Evolutionary conservation across 2,888 invertebrate species (phyloP), one percentile per base, ranked within the genome.

Genomic region (Parnassius smintheus): DNA sequence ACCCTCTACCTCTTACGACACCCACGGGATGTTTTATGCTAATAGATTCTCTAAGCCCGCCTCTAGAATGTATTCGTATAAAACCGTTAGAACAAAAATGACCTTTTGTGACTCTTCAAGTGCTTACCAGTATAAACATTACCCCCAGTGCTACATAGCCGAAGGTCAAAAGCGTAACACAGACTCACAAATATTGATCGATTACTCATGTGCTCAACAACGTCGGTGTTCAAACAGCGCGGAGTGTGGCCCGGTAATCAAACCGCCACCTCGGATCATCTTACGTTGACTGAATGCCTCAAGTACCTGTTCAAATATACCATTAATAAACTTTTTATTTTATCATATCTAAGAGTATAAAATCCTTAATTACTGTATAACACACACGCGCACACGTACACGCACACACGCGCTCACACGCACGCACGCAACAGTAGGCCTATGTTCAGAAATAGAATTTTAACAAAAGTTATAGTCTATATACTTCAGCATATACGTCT

Each of bases 101-200:
- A 35, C 42, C 13, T 25, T 48, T 54, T 22, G 58, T 58, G 62
- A 58, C 58, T 58, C 58, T 54, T 62, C n/a, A 49, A 62, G 58
- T 57, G 22, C 57, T 58, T 58, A 53, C n/a, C 44, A 58, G 35
- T 51, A 46, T 46, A 59, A 63, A 63, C 59, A 58, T n/a, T 41
- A 11, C n/a, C 41, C 41, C 49, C 48, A 42, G 52, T 25, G 11
- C 9, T 18, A 50, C 44, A 48, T 49, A 35, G 25, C 35, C 44
- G 49, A 55, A 63, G 63, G 63, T 63, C 51, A 55, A 22, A 25
- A 56, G 58, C 44, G 49, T 54, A 1, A 42, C 51, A 45, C 52
- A 45, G 35, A 18, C 54, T 42, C 51, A 63, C 63, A 63, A 63
- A 63, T 63, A 63, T 63, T 63, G 63, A 63, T 59, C 55, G 59